Evolutionary conservation across 2,113 vertebrate species (phyloP).

Genomic region (Thamnophis sirtalis): DNA sequence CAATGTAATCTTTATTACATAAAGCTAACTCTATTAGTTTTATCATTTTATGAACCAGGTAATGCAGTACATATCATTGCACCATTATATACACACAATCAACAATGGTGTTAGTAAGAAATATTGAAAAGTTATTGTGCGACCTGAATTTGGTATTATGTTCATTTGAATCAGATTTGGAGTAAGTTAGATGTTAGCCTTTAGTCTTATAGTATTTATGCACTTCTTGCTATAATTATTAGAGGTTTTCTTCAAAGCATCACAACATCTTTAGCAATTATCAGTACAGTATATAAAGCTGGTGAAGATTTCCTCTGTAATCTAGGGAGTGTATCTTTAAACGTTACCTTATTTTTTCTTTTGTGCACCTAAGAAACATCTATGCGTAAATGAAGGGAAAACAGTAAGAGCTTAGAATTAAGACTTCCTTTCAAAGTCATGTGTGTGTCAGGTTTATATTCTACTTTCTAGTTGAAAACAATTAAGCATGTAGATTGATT

Average conservation of each 20-base stretch:
- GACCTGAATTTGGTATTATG: not conserved
- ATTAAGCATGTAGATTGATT: constrained; percentile 30
- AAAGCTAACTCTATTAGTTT: too few species aligned
- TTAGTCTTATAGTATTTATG: not conserved
- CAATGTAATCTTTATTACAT: not conserved
- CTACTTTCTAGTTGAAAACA: not conserved
- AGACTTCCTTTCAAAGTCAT: constrained; percentile 43
- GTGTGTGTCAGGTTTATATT: not conserved
- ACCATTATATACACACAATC: not conserved
- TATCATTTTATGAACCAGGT: not conserved
- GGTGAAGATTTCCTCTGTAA: not conserved
- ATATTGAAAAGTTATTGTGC: not conserved
- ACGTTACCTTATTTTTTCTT: not conserved
- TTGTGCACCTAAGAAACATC: not conserved
- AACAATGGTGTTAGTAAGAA: not conserved
- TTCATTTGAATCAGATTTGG: not conserved
- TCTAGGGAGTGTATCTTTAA: not conserved
- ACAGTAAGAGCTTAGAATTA: constrained; percentile 37
- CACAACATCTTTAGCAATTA: not conserved
- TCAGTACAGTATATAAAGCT: not conserved
- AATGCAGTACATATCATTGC: not conserved
- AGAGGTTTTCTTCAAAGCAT: not conserved
- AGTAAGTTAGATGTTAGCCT: not conserved
- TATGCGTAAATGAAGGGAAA: constrained; percentile 37
- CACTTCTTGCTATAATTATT: not conserved